Base-by-base conservation (phyloP, 2,113 vertebrate genomes). In the Piprites chloris region DNA sequence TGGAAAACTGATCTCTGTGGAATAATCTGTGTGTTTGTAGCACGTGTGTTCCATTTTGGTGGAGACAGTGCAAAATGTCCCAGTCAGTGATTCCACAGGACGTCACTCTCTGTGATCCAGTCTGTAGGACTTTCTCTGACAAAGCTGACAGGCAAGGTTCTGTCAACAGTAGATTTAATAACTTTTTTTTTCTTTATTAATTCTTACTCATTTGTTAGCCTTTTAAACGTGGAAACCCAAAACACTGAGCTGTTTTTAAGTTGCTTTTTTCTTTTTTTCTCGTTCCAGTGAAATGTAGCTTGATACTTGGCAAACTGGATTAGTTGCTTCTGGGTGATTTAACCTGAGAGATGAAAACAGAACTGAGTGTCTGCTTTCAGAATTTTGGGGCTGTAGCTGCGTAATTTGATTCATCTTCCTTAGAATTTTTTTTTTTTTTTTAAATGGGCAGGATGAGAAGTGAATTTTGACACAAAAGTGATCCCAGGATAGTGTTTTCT, bases 1-100 rank as follows among this genome's bases (percentile, higher is more conserved):
- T 41, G 47, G 50, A 75, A 81, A 61, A 30, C 1, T 0, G 28
- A 30, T 37, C 24, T 69, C 0, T 53, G 0, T 69, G 53, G 59
- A 76, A 37, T 26, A 47, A 62, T 62, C 39, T 59, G 10, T 59
- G 35, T 55, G 63, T 71, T 33, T 83, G 53, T 68, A 12, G 28
- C 30, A 4, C 14, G 4, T 4, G 13, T 82, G 71, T 90, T 83
- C 18, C 18, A 2, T 90, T 87, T 68, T 74, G 75, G 23, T 86
- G 35, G 33, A 44, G 39, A 23, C 6, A 24, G 39, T 14, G 35
- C 56, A 6, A 47, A 8, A 24, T 79, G 17, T 87, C 46, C 33
- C 46, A 21, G 53, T 19, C 41, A n/a, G 44, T 55, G 58, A 82
- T 74, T 90, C 75, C 14, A 5, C 6, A 46, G 41, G 2, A 18